Evolutionary conservation across 2,113 vertebrate species (phyloP), one percentile per base, ranked within the genome.

Genomic region (Damaliscus lunatus): DNA sequence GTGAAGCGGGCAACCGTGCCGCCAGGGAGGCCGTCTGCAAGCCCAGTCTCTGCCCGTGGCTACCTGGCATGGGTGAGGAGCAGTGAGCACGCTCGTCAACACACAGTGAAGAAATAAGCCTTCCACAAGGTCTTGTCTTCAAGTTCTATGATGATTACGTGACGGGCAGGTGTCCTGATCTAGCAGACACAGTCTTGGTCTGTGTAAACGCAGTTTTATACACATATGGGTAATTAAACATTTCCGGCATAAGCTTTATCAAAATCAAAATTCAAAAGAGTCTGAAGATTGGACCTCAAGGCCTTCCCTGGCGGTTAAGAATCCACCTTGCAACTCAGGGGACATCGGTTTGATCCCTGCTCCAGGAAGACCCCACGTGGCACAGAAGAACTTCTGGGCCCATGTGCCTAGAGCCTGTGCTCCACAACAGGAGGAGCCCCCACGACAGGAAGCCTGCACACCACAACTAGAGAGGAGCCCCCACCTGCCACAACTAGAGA

Each of bases 1-100:
- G 0, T 0, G 33, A 52, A 33, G 9, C 0, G 50, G 1, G 7
- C 3, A 4, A 0, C 8, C 25, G 0, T 3, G 0, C 5, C 0
- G 2, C 71, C 9, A 11, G 71, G 2, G 12, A 67, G 82, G 46
- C n/a, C 2, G 1, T 8, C 11, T 5, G 3, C 2, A 43, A n/a
- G 14, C 23, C 48, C 21, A 1, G 71, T 6, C 87, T 43, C 23
- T 4, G 86, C 19, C 14, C 10, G 0, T 0, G 50, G 64, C 27
- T 25, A 6, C 23, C 1, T 33, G 90, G 48, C 55, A 1, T 5
- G 0, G 19, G 1, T 5, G 2, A 6, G 5, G 15, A 48, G 59
- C 52, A 9, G 36, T 4, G 6, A 19, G 67, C 0, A 17, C 12
- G 19, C 7, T 17, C 1, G 11, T 13, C 29, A 46, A 7, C 7